Evolutionary conservation across 2,888 invertebrate species (phyloP), one percentile per base, ranked within the genome.

Genomic region (Electrophaes corylata): DNA sequence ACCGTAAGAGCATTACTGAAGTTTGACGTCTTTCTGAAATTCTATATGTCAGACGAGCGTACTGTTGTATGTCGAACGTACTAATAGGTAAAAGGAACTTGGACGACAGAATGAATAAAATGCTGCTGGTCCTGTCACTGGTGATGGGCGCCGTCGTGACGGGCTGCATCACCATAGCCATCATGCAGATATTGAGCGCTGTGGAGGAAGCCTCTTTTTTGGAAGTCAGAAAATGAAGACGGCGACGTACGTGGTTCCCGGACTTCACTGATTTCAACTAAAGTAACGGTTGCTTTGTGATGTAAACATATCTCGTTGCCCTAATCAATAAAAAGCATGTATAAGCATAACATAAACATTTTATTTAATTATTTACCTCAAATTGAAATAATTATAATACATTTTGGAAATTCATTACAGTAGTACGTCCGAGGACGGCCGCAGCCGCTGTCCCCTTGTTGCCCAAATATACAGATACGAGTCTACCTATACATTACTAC

Each of bases 281-380:
- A n/a, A n/a, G 31, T 11, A 3, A n/a, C 2, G 31, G 31, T 31
- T 0, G 1, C 11, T 31, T 6, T 31, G 11, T n/a, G n/a, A n/a
- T n/a, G n/a, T n/a, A n/a, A n/a, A n/a, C n/a, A n/a, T 29, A 29
- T 10, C 10, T 29, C 10, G 10, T 2, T 12, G 12, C 12, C 20
- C 12, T 20, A 2, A 57, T 47, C 40, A 74, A 76, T 70, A 73
- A 72, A 72, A 65, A 73, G 73, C 69, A 65, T 68, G 61, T 39
- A 40, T 78, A 84, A 87, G 88, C 88, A 84, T 85, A 89, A 87
- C 88, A 77, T 88, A 87, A 88, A 86, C 87, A 86, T 80, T 89
- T 87, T 88, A 88, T 87, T 88, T 86, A 83, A 88, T 87, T 87
- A 88, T 85, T 75, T 76, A 83, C 78, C 78, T 80, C 82, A 77